A percentile compares a stretch with the other conserved stretches of the same genome.
phyloP scores from a whole-genome alignment of 2,113 vertebrate genomes.

The Hyla sarda region DNA sequence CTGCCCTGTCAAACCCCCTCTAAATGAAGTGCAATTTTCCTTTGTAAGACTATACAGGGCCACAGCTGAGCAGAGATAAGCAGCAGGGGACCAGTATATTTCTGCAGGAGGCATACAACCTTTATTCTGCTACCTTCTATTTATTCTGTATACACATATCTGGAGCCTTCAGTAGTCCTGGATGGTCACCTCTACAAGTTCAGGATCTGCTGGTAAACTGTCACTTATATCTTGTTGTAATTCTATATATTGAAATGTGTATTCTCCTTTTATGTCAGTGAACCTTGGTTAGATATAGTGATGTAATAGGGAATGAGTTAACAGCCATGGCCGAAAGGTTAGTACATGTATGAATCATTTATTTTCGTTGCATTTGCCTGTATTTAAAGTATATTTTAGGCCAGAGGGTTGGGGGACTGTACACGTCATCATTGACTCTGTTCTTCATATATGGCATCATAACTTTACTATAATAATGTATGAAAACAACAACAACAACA shows the following conservation, averaged over 20 bases:
- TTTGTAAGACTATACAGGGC: slow-evolving; percentile 52
- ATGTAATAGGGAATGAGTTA: background rate
- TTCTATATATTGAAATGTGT: background rate
- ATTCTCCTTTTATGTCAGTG: background rate
- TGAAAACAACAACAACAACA: background rate
- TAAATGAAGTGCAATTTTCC: slow-evolving; percentile 55
- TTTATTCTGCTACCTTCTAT: background rate
- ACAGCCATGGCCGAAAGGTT: background rate
- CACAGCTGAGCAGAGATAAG: slow-evolving; percentile 47
- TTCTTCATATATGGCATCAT: background rate
- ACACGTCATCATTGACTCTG: background rate
- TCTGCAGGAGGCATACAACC: slow-evolving; percentile 12
- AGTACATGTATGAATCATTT: background rate
- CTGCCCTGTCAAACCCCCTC: slow-evolving; percentile 47
- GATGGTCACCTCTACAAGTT: background rate
- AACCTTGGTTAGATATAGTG: background rate
- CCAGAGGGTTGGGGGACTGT: background rate
- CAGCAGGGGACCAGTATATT: slow-evolving; percentile 26
- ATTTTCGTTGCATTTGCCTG: background rate
- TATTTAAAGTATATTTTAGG: background rate
- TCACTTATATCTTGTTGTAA: background rate
- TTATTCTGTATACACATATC: slow-evolving; percentile 1
- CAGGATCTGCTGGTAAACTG: background rate
- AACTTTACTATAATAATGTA: background rate
- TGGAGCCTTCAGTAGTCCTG: background rate